These are phyloP conservation scores for Cylloceria caligata DNA, from an alignment of 2,888 invertebrate species.

Conservation along the genomic window DNA sequence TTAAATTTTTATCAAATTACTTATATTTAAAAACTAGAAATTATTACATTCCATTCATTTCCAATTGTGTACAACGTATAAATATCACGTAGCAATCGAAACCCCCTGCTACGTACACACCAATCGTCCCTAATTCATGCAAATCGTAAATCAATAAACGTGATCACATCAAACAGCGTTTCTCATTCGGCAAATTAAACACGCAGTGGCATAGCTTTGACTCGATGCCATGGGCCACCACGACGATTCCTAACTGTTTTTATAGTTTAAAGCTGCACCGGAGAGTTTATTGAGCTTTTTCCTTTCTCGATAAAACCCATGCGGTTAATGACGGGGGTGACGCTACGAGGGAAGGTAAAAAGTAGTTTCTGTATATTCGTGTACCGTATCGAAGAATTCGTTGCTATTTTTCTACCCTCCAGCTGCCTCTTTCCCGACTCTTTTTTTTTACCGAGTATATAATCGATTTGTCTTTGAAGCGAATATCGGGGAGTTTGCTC, in stretches of 20 bases:
- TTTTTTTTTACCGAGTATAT: conserved; percentile 25
- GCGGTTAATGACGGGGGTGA: conserved; percentile 27
- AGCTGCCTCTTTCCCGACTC: conserved; percentile 15
- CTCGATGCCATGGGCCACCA: conserved; percentile 28
- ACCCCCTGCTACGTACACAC: conserved; percentile 44
- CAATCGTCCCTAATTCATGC: conserved; percentile 61
- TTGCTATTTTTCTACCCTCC: conserved; percentile 14
- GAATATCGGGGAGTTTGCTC: conserved; percentile 34
- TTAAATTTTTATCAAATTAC: no score
- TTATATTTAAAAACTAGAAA: not conserved
- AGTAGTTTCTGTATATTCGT: conserved; percentile 36
- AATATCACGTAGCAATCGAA: conserved; percentile 2
- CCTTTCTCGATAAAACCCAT: conserved; percentile 23
- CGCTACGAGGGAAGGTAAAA: conserved; percentile 1
- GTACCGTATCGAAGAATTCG: conserved; percentile 1
- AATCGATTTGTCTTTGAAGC: conserved; percentile 56
- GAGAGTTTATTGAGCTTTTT: conserved; percentile 40
- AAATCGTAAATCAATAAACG: conserved; percentile 64
- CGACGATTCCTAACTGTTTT: conserved; percentile 53
- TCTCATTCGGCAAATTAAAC: conserved; percentile 60
- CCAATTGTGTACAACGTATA: not conserved
- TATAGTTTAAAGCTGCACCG: conserved; percentile 45
- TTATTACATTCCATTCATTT: not conserved
- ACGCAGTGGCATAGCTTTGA: conserved; percentile 34
- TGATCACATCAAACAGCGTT: conserved; percentile 55